Conservation (phyloP, 2,113 vertebrate genomes). For the Scatophagus argus region DNA sequence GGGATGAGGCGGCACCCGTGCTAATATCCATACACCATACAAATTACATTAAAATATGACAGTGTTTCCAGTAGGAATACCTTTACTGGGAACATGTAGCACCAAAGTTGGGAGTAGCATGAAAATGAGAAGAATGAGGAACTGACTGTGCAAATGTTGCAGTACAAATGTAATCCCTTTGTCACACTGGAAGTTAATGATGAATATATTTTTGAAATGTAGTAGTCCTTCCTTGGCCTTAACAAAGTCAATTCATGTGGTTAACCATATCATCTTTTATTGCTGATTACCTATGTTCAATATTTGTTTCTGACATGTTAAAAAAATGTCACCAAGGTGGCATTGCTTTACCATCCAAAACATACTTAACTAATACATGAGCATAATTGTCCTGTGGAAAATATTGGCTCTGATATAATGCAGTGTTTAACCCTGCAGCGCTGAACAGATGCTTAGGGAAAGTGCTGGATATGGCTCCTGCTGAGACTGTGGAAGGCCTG, state of each 20-base stretch:
- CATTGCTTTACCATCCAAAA: background rate
- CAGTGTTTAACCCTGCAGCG: constrained; percentile 53
- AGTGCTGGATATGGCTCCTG: constrained; percentile 36
- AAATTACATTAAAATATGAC: background rate
- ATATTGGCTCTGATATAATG: constrained; percentile 33
- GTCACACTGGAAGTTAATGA: background rate
- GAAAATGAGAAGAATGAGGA: background rate
- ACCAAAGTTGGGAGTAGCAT: background rate
- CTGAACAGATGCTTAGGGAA: constrained; percentile 65
- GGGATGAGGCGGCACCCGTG: background rate
- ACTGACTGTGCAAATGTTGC: background rate
- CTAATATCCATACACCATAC: background rate
- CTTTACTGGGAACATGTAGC: background rate
- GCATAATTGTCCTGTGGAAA: background rate
- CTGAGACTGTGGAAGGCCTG: constrained; percentile 45
- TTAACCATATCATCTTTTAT: background rate
- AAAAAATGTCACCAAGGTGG: background rate
- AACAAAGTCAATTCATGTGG: background rate
- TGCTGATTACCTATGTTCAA: background rate
- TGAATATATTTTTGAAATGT: background rate
- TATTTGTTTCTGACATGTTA: background rate
- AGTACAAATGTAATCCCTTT: too few species aligned
- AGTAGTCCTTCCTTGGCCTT: background rate
- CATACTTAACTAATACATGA: background rate
- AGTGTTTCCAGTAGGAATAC: constrained; percentile 4